Evolutionary conservation across 1,140 invertebrate genomes (phyloP), one percentile per base, ranked within the genome.

Genomic region (Drosophila kepulauana): DNA sequence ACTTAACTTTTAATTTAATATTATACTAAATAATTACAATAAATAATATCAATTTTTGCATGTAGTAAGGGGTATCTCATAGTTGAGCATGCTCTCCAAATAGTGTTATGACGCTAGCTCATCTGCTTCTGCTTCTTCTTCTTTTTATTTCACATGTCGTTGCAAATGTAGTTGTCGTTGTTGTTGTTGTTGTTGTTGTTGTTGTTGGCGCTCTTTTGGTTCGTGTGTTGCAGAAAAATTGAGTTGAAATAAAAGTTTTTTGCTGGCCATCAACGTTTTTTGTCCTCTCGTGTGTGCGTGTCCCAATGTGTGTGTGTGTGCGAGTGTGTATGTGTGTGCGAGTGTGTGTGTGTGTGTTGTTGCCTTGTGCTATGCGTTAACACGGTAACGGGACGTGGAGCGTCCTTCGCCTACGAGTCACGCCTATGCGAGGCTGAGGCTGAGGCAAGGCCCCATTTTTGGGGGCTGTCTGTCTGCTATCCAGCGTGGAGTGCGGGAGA

Each of bases 211-310:
- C 43, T 38, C 38, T 66, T 49, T 51, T 6, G 33, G 41, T 35
- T 67, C 41, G 30, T 64, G 11, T 43, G 48, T 46, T 28, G 48
- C 48, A 56, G 16, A 74, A 74, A 68, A 74, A 68, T 68, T 48
- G 56, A 43, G 38, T 48, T 46, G 48, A 74, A 68, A 68, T 67
- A 74, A 61, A 74, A 74, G 56, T 71, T 72, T 65, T 65, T 58
- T 46, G 62, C 62, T 58, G 62, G 6, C 69, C 62, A 58, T 33
- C 70, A 45, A 73, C 33, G 25, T 59, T 72, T 67, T 57, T 43
- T 52, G 48, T 54, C 28, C 11, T 33, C 4, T 1, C 1, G 16
- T 71, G 59, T 71, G 41, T 16, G 48, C 25, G 30, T 20, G 30
- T 10, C 43, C 25, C 35, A 20, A 38, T 63, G 25, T 52, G 46